phyloP scores from a whole-genome alignment of 2,888 invertebrate genomes.

The Mechanitis mazaeus region DNA sequence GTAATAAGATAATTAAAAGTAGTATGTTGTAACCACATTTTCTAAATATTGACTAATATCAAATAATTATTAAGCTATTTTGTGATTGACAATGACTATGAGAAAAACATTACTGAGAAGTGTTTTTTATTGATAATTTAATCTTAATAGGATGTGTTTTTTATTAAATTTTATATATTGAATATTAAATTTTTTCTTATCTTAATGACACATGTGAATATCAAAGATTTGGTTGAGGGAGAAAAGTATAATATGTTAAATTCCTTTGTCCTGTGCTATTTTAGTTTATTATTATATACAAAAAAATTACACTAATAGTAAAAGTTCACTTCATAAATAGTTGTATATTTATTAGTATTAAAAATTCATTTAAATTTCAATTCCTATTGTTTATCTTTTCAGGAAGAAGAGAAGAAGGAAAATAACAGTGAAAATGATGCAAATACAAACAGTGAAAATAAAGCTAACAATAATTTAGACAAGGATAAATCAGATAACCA shows the following conservation, averaged over 20 bases:
- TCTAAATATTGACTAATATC: too few species aligned
- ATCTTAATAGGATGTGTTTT: not conserved
- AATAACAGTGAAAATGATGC: slow-evolving; percentile 61
- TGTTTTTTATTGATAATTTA: not conserved
- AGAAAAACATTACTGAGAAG: too few species aligned
- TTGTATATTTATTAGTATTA: not conserved
- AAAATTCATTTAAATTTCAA: not conserved
- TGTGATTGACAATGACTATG: too few species aligned
- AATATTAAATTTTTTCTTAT: slow-evolving; percentile 12
- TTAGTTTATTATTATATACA: not conserved
- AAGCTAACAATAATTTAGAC: slow-evolving; percentile 42
- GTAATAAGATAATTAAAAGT: too few species aligned
- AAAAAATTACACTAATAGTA: too few species aligned
- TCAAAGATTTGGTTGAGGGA: not conserved
- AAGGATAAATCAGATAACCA: slow-evolving; percentile 42
- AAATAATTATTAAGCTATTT: too few species aligned
- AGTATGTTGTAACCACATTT: too few species aligned
- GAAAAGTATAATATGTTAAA: slow-evolving; percentile 8
- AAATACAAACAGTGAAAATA: slow-evolving; percentile 48
- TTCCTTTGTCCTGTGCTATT: slow-evolving; percentile 11
- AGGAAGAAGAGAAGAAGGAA: slow-evolving; percentile 75
- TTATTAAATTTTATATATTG: not conserved
- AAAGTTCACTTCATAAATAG: too few species aligned
- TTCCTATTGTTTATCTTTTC: slow-evolving; percentile 34
- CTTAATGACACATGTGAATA: slow-evolving; percentile 25